Base-by-base conservation (phyloP, 2,797 vertebrate species). In the Poecilia wingei region DNA sequence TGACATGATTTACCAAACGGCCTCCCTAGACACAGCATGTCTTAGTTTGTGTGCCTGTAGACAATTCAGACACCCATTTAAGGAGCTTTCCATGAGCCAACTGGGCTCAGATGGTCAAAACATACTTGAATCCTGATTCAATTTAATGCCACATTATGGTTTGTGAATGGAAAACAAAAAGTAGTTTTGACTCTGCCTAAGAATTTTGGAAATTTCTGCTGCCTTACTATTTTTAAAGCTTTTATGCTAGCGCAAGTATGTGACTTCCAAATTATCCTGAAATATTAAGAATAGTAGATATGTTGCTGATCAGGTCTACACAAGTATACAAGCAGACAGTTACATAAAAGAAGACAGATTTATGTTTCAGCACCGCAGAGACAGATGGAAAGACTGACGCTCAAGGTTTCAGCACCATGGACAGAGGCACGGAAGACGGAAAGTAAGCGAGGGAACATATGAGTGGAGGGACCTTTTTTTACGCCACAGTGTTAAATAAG, bases 321-420 rank as follows among this genome's bases (percentile, higher is more conserved):
- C 25, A 45, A 41, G 43, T 78, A 76, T 31, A 69, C 28, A 82
- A 43, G 31, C 66, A 73, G 59, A 41, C 46, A 70, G 41, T 45
- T 66, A 22, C 20, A 74, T 41, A 79, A 20, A 72, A 55, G 51
- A 79, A 55, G 2, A n/a, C 18, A 43, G 55, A 82, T 53, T 80
- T 20, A 14, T 41, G 49, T 64, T 75, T 86, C 77, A 80, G 79
- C 57, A 75, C 72, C 80, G 78, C 6, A 53, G 69, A 80, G 71
- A 73, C 64, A 45, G 70, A 61, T 46, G 66, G 57, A 20, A n/a
- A 2, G 18, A 14, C 55, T 53, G 75, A 0, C 3, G 69, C 55
- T 76, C 47, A 70, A 20, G 20, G 49, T 78, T 85, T 89, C 80
- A 81, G 83, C 70, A 85, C 82, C 39, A 75, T 55, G 86, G 83